These are phyloP conservation scores for Heterotilapia buettikoferi DNA, from an alignment of 2,113 vertebrate genomes.

Conservation along the genomic window DNA sequence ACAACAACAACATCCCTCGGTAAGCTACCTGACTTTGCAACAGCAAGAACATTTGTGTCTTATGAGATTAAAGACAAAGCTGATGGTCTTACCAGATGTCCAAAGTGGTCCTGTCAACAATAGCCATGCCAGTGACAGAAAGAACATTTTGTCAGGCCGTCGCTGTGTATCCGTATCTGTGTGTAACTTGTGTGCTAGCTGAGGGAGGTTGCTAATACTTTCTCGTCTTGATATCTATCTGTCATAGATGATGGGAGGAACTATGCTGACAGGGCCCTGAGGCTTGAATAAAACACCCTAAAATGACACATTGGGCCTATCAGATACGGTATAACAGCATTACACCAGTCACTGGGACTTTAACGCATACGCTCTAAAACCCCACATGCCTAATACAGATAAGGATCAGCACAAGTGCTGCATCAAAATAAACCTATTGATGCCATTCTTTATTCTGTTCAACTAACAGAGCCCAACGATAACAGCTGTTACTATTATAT, in stretches of 20 bases:
- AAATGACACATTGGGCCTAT: slow-evolving; percentile 50
- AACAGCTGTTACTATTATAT: not conserved
- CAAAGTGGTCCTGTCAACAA: slow-evolving; percentile 1
- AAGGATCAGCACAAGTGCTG: not conserved
- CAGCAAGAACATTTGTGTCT: not conserved
- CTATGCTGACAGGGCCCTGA: slow-evolving; percentile 20
- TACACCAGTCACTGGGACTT: not conserved
- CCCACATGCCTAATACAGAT: not conserved
- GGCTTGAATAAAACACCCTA: slow-evolving; percentile 42
- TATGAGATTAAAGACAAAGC: not conserved
- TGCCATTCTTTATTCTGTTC: not conserved
- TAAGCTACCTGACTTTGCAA: not conserved
- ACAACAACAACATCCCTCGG: not conserved
- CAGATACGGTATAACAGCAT: not conserved
- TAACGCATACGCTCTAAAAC: not conserved
- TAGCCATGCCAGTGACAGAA: slow-evolving; percentile 13
- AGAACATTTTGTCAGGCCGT: slow-evolving; percentile 34
- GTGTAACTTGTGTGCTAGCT: not conserved
- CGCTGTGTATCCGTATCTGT: not conserved
- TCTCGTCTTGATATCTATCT: slow-evolving; percentile 50
- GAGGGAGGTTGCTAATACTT: slow-evolving; percentile 20
- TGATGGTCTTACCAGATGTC: slow-evolving; percentile 47
- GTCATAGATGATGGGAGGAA: slow-evolving; percentile 62
- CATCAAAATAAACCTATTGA: not conserved
- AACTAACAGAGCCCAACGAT: not conserved